Conservation (phyloP, 2,797 vertebrate species). For the Aselliscus stoliczkanus region DNA sequence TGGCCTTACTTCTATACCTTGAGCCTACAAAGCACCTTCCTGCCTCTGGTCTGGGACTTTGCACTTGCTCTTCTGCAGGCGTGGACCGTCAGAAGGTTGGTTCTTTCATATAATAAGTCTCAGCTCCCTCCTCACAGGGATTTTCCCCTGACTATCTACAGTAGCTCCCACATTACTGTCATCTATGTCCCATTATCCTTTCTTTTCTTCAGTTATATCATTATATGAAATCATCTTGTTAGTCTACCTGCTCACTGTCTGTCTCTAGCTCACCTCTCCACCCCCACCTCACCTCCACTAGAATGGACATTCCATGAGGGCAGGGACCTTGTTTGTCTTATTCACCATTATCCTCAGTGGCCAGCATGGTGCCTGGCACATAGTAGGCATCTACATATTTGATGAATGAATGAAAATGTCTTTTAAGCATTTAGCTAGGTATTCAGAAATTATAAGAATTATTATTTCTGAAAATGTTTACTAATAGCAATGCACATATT, state of each 20-base stretch:
- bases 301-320: background rate
- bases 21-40: background rate
- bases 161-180: background rate
- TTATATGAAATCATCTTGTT: background rate
- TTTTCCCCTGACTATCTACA: background rate
- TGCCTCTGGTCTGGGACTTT: background rate
- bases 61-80: background rate
- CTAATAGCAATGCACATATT: background rate
- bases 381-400: background rate
- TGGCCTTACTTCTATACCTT: background rate
- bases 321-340: background rate
- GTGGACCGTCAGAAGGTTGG: background rate
- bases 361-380: background rate
- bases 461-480: constrained; percentile 40
- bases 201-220: constrained; percentile 16
- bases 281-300: background rate
- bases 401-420: constrained; percentile 7
- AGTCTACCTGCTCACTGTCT: background rate
- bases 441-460: constrained; percentile 10
- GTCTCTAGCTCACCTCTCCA: background rate
- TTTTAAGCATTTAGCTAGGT: background rate
- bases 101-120: constrained; percentile 14
- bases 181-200: background rate
- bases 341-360: background rate
- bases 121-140: background rate